A percentile compares a stretch with the other conserved stretches of the same genome.
Evolutionary conservation across 2,113 vertebrate species (phyloP).

Genomic region (Mormoops blainvillei): DNA sequence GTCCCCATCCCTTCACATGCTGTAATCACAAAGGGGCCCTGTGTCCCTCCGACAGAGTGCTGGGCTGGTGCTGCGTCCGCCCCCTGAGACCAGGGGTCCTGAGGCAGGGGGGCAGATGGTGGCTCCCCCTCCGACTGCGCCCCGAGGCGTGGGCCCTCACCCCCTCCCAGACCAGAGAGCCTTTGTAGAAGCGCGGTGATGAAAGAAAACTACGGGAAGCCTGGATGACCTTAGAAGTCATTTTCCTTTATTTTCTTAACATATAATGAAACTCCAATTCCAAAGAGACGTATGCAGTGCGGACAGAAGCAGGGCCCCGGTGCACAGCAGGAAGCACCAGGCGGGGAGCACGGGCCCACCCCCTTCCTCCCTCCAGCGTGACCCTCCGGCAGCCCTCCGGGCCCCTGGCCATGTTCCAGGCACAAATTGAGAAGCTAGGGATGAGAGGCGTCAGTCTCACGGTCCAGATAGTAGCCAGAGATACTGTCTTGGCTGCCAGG

Average conservation of each 20-base stretch:
- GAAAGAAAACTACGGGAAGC: neutral
- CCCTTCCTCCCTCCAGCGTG: neutral
- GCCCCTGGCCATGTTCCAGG: neutral
- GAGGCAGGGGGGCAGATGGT: neutral
- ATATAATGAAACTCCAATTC: conserved; percentile 41
- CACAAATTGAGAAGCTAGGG: neutral
- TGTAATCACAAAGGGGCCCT: neutral
- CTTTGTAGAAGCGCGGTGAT: accelerated
- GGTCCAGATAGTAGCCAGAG: neutral
- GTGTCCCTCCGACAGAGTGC: neutral
- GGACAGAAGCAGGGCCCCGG: conserved; percentile 21
- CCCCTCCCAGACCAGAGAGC: neutral
- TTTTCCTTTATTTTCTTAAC: conserved; percentile 69
- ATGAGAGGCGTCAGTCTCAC: neutral
- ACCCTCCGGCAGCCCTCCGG: neutral
- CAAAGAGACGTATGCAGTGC: conserved; percentile 48
- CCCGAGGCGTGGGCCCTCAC: neutral
- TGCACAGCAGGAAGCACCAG: neutral
- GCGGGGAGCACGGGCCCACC: neutral
- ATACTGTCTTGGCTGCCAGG: neutral
- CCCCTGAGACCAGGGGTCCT: too few relatives aligned
- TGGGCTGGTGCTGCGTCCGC: too few relatives aligned
- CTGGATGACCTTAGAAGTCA: conserved; percentile 18
- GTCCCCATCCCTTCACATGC: neutral
- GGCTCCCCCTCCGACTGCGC: neutral